Conservation (phyloP, 2,113 vertebrate species). For the Calyptomena viridis region DNA sequence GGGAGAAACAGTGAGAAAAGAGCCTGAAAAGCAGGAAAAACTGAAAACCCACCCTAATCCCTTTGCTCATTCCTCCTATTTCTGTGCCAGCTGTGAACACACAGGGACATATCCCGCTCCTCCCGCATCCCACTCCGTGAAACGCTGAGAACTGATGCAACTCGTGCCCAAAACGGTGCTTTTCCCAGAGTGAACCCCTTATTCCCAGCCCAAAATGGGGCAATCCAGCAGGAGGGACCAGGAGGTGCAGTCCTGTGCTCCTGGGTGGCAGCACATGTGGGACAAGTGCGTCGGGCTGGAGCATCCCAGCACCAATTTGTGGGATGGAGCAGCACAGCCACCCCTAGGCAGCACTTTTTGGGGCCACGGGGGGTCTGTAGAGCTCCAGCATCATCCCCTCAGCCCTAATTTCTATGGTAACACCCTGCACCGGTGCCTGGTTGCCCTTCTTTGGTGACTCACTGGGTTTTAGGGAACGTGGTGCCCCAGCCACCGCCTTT, state of each 20-base stretch:
- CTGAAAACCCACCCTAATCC: neutral
- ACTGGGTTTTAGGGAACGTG: conserved; percentile 19
- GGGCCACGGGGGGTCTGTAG: neutral
- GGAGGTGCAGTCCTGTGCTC: neutral
- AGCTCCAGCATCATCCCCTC: neutral
- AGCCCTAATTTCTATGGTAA: conserved; percentile 72
- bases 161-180: accelerated
- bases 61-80: accelerated
- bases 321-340: neutral
- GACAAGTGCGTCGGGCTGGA: accelerated
- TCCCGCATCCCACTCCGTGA: accelerated
- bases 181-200: accelerated
- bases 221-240: neutral
- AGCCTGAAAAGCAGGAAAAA: neutral
- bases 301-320: accelerated
- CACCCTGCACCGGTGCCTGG: conserved; percentile 32
- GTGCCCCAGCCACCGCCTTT: neutral
- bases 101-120: accelerated
- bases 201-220: neutral
- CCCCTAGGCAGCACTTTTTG: neutral
- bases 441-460: conserved; percentile 65
- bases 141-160: neutral
- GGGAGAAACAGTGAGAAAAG: neutral
- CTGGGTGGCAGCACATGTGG: accelerated
- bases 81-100: accelerated